phyloP scores from a whole-genome alignment of 2,797 vertebrate genomes.

The Tokudaia muenninki region DNA sequence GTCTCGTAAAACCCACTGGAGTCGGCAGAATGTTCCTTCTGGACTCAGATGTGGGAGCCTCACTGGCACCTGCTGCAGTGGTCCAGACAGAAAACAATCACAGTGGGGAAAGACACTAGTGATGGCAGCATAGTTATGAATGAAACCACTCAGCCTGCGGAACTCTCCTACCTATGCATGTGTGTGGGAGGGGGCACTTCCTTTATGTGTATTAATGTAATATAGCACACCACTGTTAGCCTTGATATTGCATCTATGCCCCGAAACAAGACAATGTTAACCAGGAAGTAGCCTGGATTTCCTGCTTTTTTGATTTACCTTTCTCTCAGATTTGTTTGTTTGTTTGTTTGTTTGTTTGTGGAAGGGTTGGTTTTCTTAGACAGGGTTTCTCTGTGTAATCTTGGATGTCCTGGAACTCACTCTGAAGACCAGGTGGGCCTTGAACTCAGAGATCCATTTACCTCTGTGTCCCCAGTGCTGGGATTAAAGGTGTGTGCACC shows the following conservation, averaged over 20 bases:
- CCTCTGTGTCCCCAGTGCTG: not conserved
- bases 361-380: not conserved
- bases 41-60: not conserved
- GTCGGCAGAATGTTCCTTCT: not conserved
- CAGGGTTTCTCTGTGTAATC: not conserved
- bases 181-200: not conserved
- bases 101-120: not conserved
- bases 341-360: not conserved
- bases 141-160: constrained; percentile 18
- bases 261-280: constrained; percentile 46
- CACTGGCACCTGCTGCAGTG: not conserved
- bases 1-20: not conserved
- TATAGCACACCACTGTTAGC: constrained; percentile 23
- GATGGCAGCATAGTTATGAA: not conserved
- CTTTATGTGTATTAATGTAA: constrained; percentile 49
- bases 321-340: not conserved
- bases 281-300: constrained; percentile 41
- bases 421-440: not conserved
- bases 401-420: not conserved
- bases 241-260: constrained; percentile 45
- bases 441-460: not conserved
- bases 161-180: not conserved
- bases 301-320: constrained; percentile 48
- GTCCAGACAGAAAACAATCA: not conserved
- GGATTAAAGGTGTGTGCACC: not conserved